phyloP scores from a whole-genome alignment of 2,888 invertebrate genomes.

The Apamea epomidion region DNA sequence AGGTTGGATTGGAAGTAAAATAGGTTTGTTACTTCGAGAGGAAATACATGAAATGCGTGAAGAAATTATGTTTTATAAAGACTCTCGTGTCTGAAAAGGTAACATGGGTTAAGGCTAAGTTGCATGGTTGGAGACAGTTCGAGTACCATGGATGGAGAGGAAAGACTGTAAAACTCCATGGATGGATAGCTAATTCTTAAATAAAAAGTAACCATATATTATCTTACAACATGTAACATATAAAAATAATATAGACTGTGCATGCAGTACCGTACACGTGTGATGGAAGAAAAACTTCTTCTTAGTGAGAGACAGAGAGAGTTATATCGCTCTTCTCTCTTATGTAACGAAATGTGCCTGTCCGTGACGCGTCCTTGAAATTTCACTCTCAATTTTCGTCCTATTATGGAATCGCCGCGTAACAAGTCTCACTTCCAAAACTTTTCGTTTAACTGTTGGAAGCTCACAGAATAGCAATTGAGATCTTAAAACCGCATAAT shows the following conservation, averaged over 20 bases:
- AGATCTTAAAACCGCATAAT: background rate
- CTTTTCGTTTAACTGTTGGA: background rate
- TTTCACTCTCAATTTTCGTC: background rate
- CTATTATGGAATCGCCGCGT: background rate
- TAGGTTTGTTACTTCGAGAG: background rate
- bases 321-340: background rate
- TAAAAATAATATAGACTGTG: no score
- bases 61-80: background rate
- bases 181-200: background rate
- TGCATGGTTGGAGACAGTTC: background rate
- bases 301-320: background rate
- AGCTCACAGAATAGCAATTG: background rate
- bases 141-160: background rate
- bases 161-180: background rate
- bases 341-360: background rate
- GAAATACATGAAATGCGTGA: background rate
- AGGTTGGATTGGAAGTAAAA: conserved; percentile 7
- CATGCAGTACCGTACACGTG: no score
- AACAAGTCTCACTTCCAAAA: background rate
- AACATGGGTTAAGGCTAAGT: background rate
- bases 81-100: background rate
- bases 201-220: background rate
- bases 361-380: background rate
- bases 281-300: no score
- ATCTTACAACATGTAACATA: background rate